A percentile compares a stretch with the other conserved stretches of the same genome.
These are phyloP conservation scores for Seira ritae DNA, from an alignment of 2,888 invertebrate genomes.

Conservation along the genomic window DNA sequence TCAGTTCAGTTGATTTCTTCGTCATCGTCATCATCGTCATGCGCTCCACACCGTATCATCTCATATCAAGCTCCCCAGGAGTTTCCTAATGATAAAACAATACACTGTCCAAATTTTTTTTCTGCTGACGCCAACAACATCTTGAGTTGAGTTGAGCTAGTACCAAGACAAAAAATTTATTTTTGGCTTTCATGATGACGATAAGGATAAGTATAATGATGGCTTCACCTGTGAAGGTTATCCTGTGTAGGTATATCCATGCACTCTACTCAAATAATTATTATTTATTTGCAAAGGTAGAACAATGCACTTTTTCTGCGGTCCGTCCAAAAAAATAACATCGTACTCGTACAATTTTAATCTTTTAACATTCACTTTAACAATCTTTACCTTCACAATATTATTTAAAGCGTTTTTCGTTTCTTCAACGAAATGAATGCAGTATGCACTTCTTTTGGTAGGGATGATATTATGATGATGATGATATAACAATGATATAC, in stretches of 20 bases:
- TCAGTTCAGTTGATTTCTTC: neutral
- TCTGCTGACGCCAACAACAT: no score
- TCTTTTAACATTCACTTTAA: neutral
- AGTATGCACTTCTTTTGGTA: neutral
- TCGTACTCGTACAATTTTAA: neutral
- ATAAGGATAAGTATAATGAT: neutral
- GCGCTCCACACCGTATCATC: neutral
- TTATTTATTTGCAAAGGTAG: neutral
- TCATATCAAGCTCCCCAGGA: neutral
- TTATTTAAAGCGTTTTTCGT: neutral
- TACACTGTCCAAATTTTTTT: neutral
- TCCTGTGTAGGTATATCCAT: neutral
- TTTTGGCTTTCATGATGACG: neutral
- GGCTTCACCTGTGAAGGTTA: neutral
- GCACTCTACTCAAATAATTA: neutral
- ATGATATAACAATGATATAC: neutral
- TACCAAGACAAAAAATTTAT: neutral
- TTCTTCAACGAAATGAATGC: neutral
- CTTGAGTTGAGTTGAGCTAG: neutral
- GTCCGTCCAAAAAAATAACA: neutral
- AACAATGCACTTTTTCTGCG: neutral
- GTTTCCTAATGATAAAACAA: neutral
- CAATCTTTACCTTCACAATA: neutral
- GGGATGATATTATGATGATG: neutral
- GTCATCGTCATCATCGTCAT: no score